Base-by-base conservation (phyloP, 2,797 vertebrate species). In the Eospalax fontanierii region DNA sequence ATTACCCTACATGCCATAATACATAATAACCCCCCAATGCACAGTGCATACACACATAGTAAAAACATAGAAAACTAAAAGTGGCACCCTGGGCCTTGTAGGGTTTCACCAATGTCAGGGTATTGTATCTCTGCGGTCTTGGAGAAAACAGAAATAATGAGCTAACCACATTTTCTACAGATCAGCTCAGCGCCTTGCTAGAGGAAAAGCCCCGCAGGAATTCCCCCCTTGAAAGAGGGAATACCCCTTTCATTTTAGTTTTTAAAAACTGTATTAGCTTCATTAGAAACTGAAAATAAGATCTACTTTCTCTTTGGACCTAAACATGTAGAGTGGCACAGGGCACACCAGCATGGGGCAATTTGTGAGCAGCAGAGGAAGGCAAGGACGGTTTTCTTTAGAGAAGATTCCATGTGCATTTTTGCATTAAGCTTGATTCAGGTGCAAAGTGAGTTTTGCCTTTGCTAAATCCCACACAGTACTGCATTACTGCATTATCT, bases 321-420 rank as follows among this genome's bases (percentile, higher is more conserved):
- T 61, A 35, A 88, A 88, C 38, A 57, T 2, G n/a, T 0, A 50
- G 8, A 80, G 4, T 61, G 59, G 22, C 16, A 46, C 78, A 65
- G 11, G 46, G 11, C 76, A 9, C 46, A 24, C 0, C 10, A 1
- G 30, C n/a, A 4, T 18, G 8, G 0, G 28, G 18, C 4, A 68
- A 33, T 2, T 1, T 16, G 43, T 18, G 8, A 43, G 35, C 26
- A 15, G 43, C 76, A 6, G 2, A 57, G n/a, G 15, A 85, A 18
- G 33, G 1, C 12, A 4, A 65, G 38, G 18, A 63, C 11, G 35
- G 1, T 61, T 54, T 89, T 61, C 43, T 35, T 66, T 43, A 59
- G 1, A n/a, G 66, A 76, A 54, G 10, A 4, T 38, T 30, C 54
- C 14, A 22, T 50, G 8, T 24, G 16, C 26, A 15, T 12, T 59